phyloP scores from a whole-genome alignment of 1,140 invertebrate genomes.

The Phymastichus coffea region DNA sequence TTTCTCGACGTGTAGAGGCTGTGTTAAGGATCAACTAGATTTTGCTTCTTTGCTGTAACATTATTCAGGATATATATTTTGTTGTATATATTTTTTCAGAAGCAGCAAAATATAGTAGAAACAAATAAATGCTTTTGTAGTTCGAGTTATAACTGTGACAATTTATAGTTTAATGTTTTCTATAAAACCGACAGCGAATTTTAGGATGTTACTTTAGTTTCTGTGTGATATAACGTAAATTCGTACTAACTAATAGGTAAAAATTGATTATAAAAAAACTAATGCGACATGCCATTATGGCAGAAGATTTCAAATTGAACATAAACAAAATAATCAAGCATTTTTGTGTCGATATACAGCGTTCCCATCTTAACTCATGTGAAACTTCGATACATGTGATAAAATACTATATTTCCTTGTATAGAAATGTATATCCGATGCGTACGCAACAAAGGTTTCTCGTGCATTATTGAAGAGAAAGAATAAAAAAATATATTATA shows the following conservation, averaged over 20 bases:
- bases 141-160: conserved; percentile 3
- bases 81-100: conserved; percentile 21
- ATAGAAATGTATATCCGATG: conserved; percentile 13
- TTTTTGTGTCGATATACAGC: conserved; percentile 7
- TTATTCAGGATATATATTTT: conserved; percentile 8
- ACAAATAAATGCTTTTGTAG: conserved; percentile 1
- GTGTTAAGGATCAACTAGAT: neutral
- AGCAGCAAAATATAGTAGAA: neutral
- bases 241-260: neutral
- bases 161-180: conserved; percentile 3
- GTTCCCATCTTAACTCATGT: conserved; percentile 4
- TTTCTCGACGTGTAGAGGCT: neutral
- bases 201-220: conserved; percentile 5
- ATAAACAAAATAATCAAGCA: conserved; percentile 7
- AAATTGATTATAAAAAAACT: neutral
- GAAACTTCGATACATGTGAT: conserved; percentile 19
- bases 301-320: neutral
- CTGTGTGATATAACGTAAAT: conserved; percentile 19
- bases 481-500: conserved; percentile 16
- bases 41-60: conserved; percentile 1
- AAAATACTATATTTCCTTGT: conserved; percentile 17
- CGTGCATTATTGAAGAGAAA: conserved; percentile 15
- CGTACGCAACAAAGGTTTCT: conserved; percentile 16
- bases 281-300: conserved; percentile 2
- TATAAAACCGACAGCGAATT: conserved; percentile 10